Percentiles rank a stretch among this genome's conserved stretches.
Evolutionary conservation across 2,888 invertebrate species (phyloP).

Genomic region (Aleiodes testaceus): DNA sequence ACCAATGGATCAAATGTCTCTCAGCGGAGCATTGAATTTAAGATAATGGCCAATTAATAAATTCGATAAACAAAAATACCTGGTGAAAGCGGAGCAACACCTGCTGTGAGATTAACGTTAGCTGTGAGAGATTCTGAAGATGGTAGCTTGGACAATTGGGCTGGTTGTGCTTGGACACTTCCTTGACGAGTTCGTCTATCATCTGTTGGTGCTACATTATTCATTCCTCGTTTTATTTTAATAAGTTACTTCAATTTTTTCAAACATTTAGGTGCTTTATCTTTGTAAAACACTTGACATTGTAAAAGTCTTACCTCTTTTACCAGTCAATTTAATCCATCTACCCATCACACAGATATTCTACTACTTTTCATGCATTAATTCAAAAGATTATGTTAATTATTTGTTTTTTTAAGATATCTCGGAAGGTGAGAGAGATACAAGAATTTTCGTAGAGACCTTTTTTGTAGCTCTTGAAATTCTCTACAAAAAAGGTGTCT

Average conservation of each 20-base stretch:
- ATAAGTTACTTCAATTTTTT: constrained; percentile 35
- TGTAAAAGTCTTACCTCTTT: constrained; percentile 48
- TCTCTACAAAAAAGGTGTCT: too few species aligned
- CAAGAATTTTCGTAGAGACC: too few species aligned
- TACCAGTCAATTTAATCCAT: constrained; percentile 51
- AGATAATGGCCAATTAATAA: constrained; percentile 13
- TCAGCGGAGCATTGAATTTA: constrained; percentile 25
- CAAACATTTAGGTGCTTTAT: constrained; percentile 24
- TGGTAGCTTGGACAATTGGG: constrained; percentile 68
- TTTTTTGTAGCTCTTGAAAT: too few species aligned
- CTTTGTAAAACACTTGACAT: constrained; percentile 21
- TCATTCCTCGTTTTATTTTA: constrained; percentile 35
- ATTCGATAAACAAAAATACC: constrained; percentile 56
- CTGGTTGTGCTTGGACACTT: constrained; percentile 63
- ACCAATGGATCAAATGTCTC: constrained; percentile 48
- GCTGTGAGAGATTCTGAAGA: constrained; percentile 69
- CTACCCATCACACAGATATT: constrained; percentile 49
- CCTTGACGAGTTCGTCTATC: constrained; percentile 66
- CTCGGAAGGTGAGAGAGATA: too few species aligned
- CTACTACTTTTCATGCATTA: constrained; percentile 36
- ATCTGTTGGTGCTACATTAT: constrained; percentile 66
- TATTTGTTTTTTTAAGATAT: too few species aligned
- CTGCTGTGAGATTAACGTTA: constrained; percentile 63
- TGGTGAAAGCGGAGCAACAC: constrained; percentile 65
- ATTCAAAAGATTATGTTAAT: constrained; percentile 32